Percentiles rank a stretch among this genome's conserved stretches.
These are phyloP conservation scores for Delia radicum DNA, from an alignment of 1,140 invertebrate species.

Conservation along the genomic window DNA sequence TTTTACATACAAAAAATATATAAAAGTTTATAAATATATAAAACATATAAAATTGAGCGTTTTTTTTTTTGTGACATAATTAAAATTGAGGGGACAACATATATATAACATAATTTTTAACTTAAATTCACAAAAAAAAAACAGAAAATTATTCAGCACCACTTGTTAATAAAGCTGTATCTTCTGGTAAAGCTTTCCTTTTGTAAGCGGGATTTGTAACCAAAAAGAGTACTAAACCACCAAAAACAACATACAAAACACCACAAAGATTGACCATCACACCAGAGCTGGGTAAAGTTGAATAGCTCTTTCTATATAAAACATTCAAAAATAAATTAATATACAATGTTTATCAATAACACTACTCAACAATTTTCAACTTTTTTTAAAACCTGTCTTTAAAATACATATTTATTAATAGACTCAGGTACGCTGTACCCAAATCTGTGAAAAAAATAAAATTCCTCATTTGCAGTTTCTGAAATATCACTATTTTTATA, in stretches of 20 bases:
- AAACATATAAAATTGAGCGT: background rate
- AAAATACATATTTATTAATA: no score
- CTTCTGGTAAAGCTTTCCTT: constrained; percentile 71
- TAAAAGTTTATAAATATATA: background rate
- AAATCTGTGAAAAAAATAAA: no score
- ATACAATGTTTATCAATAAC: no score
- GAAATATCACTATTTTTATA: no score
- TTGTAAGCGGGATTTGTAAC: constrained; percentile 74
- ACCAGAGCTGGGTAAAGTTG: constrained; percentile 63
- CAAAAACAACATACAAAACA: constrained; percentile 69
- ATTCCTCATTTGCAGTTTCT: no score
- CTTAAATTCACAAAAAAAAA: background rate
- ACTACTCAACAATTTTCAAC: no score
- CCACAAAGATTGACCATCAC: constrained; percentile 78
- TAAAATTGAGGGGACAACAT: no score
- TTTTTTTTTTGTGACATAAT: background rate
- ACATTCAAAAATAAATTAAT: background rate
- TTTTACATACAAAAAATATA: background rate
- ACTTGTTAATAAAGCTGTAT: constrained; percentile 64
- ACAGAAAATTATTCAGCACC: constrained; percentile 31
- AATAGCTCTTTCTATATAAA: constrained; percentile 55
- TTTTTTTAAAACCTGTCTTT: no score
- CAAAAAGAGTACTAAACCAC: constrained; percentile 71
- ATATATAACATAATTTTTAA: background rate
- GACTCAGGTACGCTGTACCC: no score